Conservation (phyloP, 2,888 invertebrate genomes). For the Lasioglossum figueresi region DNA sequence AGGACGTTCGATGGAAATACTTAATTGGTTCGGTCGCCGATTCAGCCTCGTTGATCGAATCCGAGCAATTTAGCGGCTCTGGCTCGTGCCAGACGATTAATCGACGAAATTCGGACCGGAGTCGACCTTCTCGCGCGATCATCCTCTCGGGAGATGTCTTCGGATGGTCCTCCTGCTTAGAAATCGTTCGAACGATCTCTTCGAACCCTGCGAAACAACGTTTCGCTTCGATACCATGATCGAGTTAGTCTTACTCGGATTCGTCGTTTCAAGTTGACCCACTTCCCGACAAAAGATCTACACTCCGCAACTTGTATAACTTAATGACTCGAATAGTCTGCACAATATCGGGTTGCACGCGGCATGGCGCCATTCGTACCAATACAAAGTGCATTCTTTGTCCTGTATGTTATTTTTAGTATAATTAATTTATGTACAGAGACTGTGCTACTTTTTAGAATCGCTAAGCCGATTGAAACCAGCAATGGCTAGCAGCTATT, state of each 20-base stretch:
- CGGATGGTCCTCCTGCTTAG: not conserved
- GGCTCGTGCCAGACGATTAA: slow-evolving; percentile 57
- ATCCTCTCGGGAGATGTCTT: not conserved
- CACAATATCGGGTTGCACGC: not conserved
- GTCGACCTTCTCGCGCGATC: not conserved
- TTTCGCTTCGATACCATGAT: not conserved
- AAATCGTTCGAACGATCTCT: not conserved
- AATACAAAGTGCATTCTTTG: not conserved
- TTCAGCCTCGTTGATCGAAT: slow-evolving; percentile 65
- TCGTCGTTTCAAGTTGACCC: not conserved
- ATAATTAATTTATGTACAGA: not conserved
- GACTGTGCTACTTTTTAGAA: not conserved
- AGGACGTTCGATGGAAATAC: slow-evolving; percentile 52
- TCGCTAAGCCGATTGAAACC: not conserved
- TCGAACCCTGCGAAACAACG: not conserved
- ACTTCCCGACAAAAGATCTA: not conserved
- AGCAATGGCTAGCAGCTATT: not conserved
- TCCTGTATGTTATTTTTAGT: not conserved
- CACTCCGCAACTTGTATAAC: not conserved
- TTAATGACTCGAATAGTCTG: not conserved
- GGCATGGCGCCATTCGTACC: not conserved
- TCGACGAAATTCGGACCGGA: slow-evolving; percentile 53
- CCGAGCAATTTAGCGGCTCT: slow-evolving; percentile 58
- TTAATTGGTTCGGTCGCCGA: slow-evolving; percentile 64
- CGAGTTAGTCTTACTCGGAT: not conserved